Conservation (phyloP, 2,797 vertebrate genomes). For the Gambusia yucatana region DNA sequence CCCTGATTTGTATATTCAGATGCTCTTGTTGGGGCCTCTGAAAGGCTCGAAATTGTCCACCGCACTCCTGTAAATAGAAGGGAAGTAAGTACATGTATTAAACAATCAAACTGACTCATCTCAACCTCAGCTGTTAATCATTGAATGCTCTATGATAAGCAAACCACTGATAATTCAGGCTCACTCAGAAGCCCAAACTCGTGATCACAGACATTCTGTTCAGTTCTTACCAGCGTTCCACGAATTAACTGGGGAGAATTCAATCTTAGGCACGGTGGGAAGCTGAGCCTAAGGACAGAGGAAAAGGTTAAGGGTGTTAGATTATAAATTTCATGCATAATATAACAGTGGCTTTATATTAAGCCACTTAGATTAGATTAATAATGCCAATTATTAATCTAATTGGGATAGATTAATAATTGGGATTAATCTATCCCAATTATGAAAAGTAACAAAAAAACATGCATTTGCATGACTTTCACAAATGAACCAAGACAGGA, state of each 20-base stretch:
- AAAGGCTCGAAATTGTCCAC: constrained; percentile 85
- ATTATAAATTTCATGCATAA: background rate
- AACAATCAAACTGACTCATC: background rate
- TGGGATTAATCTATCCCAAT: too few relatives aligned
- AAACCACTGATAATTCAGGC: background rate
- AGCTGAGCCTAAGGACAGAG: constrained; percentile 77
- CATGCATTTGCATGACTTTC: background rate
- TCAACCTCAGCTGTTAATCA: background rate
- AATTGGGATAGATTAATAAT: too few relatives aligned
- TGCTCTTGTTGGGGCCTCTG: constrained; percentile 85
- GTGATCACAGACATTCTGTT: background rate
- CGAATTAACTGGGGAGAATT: constrained; percentile 83
- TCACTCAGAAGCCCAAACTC: background rate
- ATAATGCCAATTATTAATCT: too few relatives aligned
- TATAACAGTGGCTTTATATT: background rate
- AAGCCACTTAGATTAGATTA: too few relatives aligned
- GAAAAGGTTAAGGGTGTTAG: background rate
- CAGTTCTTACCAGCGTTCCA: constrained; percentile 92
- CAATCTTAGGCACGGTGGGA: constrained; percentile 86
- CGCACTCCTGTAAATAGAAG: constrained; percentile 84
- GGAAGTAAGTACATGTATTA: background rate
- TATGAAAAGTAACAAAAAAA: background rate
- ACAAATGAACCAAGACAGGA: background rate
- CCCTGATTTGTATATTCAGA: constrained; percentile 83
- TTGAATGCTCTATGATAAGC: background rate